A percentile compares a stretch with the other conserved stretches of the same genome.
These are phyloP conservation scores for Hetaerina titia DNA, from an alignment of 2,888 invertebrate genomes.

Conservation along the genomic window DNA sequence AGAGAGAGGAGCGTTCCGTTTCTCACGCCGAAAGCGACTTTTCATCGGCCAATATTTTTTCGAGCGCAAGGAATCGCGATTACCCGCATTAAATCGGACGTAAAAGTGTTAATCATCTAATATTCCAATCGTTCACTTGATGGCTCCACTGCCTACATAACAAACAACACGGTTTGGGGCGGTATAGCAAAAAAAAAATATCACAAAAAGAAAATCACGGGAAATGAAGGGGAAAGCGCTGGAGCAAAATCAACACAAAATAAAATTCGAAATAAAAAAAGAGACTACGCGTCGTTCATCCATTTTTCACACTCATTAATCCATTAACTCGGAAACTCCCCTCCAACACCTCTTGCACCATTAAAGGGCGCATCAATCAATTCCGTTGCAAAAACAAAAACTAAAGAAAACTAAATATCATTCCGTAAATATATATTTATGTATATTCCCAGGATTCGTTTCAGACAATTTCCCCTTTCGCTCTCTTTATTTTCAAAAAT, in stretches of 20 bases:
- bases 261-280: neutral
- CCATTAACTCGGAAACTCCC: conserved; percentile 49
- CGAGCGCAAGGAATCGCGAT: conserved; percentile 48
- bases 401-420: conserved; percentile 39
- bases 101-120: conserved; percentile 67
- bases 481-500: conserved; percentile 5
- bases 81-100: conserved; percentile 62
- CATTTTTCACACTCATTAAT: conserved; percentile 65
- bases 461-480: conserved; percentile 40
- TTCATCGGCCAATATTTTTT: conserved; percentile 53
- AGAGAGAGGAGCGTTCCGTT: neutral
- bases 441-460: conserved; percentile 48
- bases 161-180: conserved; percentile 3
- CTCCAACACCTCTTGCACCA: neutral
- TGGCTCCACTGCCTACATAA: conserved; percentile 45
- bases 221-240: conserved; percentile 34
- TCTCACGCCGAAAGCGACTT: conserved; percentile 34
- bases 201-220: conserved; percentile 14
- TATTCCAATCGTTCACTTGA: conserved; percentile 58
- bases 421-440: conserved; percentile 46
- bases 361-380: conserved; percentile 44
- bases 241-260: conserved; percentile 56
- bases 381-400: conserved; percentile 54
- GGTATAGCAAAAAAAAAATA: neutral
- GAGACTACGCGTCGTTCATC: conserved; percentile 63